Base-by-base conservation (phyloP, 2,113 vertebrate species). In the Toxotes jaculatrix region DNA sequence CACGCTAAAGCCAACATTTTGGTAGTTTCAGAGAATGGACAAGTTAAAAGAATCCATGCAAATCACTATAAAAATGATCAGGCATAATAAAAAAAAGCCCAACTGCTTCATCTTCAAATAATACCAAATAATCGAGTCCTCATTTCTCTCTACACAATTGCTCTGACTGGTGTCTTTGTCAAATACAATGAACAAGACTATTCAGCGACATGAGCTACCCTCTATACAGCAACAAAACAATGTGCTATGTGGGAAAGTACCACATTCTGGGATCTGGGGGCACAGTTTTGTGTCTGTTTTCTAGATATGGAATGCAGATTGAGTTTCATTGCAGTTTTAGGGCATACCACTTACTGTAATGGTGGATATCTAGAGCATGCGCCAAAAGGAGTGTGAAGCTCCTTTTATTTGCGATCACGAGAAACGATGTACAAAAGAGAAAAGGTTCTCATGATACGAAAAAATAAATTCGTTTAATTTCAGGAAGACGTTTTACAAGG, bases 401-500 rank as follows among this genome's bases (percentile, higher is more conserved):
- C 12, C 36, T 4, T 70, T 61, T 23, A 60, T 66, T 32, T 4
- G 7, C 9, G 13, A n/a, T 34, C 7, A 19, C 4, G 8, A n/a
- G 23, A 34, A 57, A 43, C 12, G 4, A 11, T 0, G 56, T 55
- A 67, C n/a, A 79, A 60, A 42, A 16, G 12, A 8, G 17, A 42
- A 34, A 34, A 67, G 9, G 3, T 34, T 45, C 23, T 67, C 43
- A 7, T 64, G 56, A 65, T 86, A 86, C 79, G 51, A 89, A 93
- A 27, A 92, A 91, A 90, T 90, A 92, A 72, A 85, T 79, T 17
- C 86, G 87, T 90, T 91, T 88, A 10, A 70, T 89, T 87, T 82
- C 69, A 84, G 92, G 88, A 93, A 92, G 92, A 93, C 90, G 43
- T 87, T 80, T 74, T 84, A 86, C 88, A 92, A 91, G 89, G 91